A percentile compares a stretch with the other conserved stretches of the same genome.
phyloP scores from a whole-genome alignment of 2,797 vertebrate species.

The Cyclura pinguis region DNA sequence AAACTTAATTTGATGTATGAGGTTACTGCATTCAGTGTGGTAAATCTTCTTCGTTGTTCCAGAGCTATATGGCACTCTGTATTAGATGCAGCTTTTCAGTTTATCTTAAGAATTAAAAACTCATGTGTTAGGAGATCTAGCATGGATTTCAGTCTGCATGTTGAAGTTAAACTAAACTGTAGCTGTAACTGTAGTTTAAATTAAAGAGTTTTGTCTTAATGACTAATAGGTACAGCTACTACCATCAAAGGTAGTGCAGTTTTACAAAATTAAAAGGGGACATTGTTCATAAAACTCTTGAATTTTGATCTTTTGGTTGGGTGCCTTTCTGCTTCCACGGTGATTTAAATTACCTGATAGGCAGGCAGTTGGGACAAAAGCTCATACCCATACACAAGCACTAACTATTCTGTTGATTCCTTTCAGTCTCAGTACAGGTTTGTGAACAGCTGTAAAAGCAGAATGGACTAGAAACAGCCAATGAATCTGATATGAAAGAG shows the following conservation, averaged over 20 bases:
- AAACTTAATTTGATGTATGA: not conserved
- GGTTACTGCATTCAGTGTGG: not conserved
- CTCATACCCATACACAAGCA: too few species aligned
- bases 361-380: too few species aligned
- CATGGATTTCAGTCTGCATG: not conserved
- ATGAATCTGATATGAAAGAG: too few species aligned
- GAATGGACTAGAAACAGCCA: too few species aligned
- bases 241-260: not conserved
- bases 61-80: not conserved
- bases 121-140: not conserved
- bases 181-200: too few species aligned
- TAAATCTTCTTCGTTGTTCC: not conserved
- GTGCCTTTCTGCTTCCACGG: not conserved
- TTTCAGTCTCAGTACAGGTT: not conserved
- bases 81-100: not conserved
- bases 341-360: not conserved
- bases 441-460: not conserved
- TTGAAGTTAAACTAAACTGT: not conserved
- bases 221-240: not conserved
- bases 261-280: not conserved
- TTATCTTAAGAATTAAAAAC: not conserved
- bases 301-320: not conserved
- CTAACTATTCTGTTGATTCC: not conserved
- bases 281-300: not conserved
- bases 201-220: too few species aligned